These are phyloP conservation scores for Adela reaumurella DNA, from an alignment of 2,888 invertebrate species.

Conservation along the genomic window DNA sequence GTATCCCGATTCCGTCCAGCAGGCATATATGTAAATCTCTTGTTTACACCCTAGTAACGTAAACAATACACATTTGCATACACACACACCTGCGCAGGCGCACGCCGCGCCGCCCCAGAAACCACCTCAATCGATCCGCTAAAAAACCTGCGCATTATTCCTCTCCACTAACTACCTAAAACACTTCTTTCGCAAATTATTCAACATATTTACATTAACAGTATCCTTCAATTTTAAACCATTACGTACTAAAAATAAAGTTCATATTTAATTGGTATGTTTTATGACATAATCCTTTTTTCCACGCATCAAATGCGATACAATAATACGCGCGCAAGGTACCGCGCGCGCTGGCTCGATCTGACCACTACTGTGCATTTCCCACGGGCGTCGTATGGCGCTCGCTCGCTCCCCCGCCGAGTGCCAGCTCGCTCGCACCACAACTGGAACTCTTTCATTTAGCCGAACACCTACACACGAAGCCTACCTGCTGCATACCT, in stretches of 20 bases:
- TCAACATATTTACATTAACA: too few species aligned
- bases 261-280: too few species aligned
- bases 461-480: slow-evolving; percentile 54
- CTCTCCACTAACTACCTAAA: slow-evolving; percentile 39
- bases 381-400: slow-evolving; percentile 47
- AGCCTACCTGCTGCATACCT: not conserved
- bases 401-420: slow-evolving; percentile 28
- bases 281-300: not conserved
- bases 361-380: slow-evolving; percentile 60
- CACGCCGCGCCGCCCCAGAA: slow-evolving; percentile 28
- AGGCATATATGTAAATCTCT: not conserved
- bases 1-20: too few species aligned
- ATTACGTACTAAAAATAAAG: too few species aligned
- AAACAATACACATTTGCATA: not conserved
- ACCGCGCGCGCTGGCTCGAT: slow-evolving; percentile 54
- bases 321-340: slow-evolving; percentile 56
- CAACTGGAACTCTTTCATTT: slow-evolving; percentile 53
- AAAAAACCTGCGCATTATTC: slow-evolving; percentile 51
- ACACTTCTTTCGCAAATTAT: slow-evolving; percentile 18
- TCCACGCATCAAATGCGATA: slow-evolving; percentile 24
- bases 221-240: too few species aligned
- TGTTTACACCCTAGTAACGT: not conserved
- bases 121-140: slow-evolving; percentile 47
- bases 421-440: slow-evolving; percentile 32
- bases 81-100: not conserved